Evolutionary conservation across 37 sponge, comb jelly and placozoan species (phyloP).

Genomic region (Spongilla lacustris): DNA sequence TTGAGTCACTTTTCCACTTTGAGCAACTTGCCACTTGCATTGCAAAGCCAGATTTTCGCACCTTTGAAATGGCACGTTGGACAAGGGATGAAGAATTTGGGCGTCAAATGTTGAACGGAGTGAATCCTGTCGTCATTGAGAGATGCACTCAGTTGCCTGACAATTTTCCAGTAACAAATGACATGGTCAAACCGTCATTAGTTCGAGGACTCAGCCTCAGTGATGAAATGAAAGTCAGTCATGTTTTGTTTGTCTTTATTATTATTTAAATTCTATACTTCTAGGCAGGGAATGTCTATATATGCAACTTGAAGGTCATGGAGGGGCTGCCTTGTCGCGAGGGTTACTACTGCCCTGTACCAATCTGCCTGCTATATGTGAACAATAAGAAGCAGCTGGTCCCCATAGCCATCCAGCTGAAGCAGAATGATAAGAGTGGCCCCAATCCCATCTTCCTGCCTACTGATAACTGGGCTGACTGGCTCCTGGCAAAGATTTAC

Average conservation of each 20-base stretch:
- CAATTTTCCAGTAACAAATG: slow-evolving; percentile 68
- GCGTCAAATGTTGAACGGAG: slow-evolving; percentile 66
- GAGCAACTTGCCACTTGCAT: not conserved
- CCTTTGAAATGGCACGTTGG: slow-evolving; percentile 34
- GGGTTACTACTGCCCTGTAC: slow-evolving; percentile 49
- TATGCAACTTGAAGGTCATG: slow-evolving; percentile 56
- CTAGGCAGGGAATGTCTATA: slow-evolving; percentile 75
- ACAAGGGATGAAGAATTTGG: slow-evolving; percentile 62
- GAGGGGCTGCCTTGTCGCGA: slow-evolving; percentile 40
- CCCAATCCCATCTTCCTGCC: slow-evolving; percentile 79
- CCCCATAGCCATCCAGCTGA: slow-evolving; percentile 85
- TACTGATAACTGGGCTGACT: slow-evolving; percentile 61
- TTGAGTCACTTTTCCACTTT: not conserved
- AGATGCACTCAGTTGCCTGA: slow-evolving; percentile 17
- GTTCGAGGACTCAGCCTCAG: slow-evolving; percentile 19
- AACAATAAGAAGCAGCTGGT: slow-evolving; percentile 17
- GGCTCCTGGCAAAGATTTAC: slow-evolving; percentile 80
- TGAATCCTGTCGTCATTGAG: slow-evolving; percentile 45
- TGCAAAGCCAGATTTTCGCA: not conserved
- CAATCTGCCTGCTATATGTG: slow-evolving; percentile 66
- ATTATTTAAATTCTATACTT: not conserved
- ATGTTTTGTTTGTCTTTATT: not conserved
- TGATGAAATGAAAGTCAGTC: slow-evolving; percentile 62
- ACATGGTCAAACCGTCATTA: slow-evolving; percentile 31
- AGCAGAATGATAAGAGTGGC: slow-evolving; percentile 18